These are phyloP conservation scores for Coelopa pilipes DNA, from an alignment of 2,888 invertebrate genomes.

Conservation along the genomic window DNA sequence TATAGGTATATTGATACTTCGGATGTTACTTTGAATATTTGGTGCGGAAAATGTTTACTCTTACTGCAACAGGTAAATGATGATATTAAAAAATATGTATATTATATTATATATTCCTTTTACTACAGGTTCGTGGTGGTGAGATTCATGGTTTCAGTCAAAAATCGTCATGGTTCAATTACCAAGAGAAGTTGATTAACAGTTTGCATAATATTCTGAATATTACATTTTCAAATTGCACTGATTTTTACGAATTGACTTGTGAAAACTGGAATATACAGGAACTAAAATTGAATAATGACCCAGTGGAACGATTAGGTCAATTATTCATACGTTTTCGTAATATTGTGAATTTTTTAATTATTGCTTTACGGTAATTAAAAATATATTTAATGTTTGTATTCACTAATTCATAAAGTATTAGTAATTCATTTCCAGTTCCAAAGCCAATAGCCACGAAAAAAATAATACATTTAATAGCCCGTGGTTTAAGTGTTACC, in stretches of 20 bases:
- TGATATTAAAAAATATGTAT: background rate
- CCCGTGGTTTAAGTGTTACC: conserved; percentile 55
- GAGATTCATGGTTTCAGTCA: conserved; percentile 53
- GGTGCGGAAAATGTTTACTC: conserved; percentile 57
- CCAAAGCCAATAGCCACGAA: conserved; percentile 54
- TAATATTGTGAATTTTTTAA: conserved; percentile 50
- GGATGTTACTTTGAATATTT: conserved; percentile 46
- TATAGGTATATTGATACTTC: conserved; percentile 50
- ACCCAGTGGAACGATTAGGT: conserved; percentile 51
- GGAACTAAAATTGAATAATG: conserved; percentile 45
- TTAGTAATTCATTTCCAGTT: conserved; percentile 58
- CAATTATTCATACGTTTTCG: conserved; percentile 51
- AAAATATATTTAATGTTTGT: background rate
- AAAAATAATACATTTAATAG: conserved; percentile 54
- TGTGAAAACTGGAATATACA: conserved; percentile 39
- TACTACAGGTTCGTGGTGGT: conserved; percentile 54
- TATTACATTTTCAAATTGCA: conserved; percentile 50
- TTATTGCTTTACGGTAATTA: conserved; percentile 49
- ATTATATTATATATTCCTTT: background rate
- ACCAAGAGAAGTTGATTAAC: conserved; percentile 52
- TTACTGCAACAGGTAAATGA: conserved; percentile 55
- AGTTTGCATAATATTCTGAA: conserved; percentile 52
- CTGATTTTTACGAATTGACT: conserved; percentile 50
- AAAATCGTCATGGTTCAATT: conserved; percentile 56
- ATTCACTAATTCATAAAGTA: background rate